These are phyloP conservation scores for Paramuricea clavata DNA, from an alignment of 92 coral and sea anemone genomes.

Conservation along the genomic window DNA sequence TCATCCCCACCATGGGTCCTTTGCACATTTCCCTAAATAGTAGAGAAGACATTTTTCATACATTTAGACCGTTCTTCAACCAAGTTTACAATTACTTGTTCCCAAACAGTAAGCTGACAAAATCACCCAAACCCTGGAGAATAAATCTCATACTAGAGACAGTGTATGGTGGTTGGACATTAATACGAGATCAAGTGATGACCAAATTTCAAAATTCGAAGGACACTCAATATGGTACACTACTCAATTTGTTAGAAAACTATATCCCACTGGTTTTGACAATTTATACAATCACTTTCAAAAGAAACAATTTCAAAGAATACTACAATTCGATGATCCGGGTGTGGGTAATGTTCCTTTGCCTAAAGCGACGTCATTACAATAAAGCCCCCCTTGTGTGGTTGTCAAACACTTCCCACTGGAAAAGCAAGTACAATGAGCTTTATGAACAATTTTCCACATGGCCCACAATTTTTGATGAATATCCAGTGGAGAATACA, in stretches of 20 bases:
- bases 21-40: constrained; percentile 20
- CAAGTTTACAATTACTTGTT: constrained; percentile 36
- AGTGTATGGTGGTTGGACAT: constrained; percentile 60
- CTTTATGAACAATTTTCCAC: neutral
- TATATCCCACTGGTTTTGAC: constrained; percentile 19
- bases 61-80: constrained; percentile 40
- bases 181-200: constrained; percentile 12
- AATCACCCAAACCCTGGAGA: constrained; percentile 17
- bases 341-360: constrained; percentile 56
- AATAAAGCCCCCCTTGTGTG: constrained; percentile 61
- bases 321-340: constrained; percentile 55
- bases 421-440: constrained; percentile 9
- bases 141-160: constrained; percentile 19
- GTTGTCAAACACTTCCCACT: constrained; percentile 64
- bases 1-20: constrained; percentile 55
- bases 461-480: neutral
- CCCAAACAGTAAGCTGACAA: constrained; percentile 19
- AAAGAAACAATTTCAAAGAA: constrained; percentile 44
- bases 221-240: constrained; percentile 28
- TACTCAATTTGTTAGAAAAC: constrained; percentile 18
- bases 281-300: constrained; percentile 52
- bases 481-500: neutral
- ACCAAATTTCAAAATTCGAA: neutral
- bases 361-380: constrained; percentile 51
- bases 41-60: constrained; percentile 1